These are phyloP conservation scores for Okamejei kenojei DNA, from an alignment of 2,797 vertebrate species.

Conservation along the genomic window DNA sequence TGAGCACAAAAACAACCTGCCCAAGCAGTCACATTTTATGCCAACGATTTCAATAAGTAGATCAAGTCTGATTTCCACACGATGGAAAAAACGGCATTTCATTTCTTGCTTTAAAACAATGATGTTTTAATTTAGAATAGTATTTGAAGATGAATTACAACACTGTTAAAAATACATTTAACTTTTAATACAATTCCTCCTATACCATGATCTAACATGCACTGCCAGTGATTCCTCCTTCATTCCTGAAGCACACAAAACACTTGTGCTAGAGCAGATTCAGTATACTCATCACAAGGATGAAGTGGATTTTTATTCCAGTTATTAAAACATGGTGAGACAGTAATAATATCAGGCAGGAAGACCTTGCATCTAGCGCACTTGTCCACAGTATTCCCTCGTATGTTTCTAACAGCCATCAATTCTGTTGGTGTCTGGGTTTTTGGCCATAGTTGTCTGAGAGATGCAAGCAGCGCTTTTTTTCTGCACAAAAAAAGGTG, in stretches of 20 bases:
- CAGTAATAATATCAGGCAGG: not conserved
- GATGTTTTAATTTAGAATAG: slow-evolving; percentile 35
- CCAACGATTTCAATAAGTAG: not conserved
- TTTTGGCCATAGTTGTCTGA: not conserved
- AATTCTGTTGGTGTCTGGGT: not conserved
- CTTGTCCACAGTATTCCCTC: not conserved
- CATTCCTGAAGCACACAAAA: slow-evolving; percentile 12
- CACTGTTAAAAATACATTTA: slow-evolving; percentile 36
- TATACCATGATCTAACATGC: slow-evolving; percentile 12
- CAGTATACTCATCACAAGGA: too few relatives aligned
- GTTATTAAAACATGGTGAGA: not conserved
- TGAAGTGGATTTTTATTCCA: not conserved
- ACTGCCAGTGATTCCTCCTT: slow-evolving; percentile 3
- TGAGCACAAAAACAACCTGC: too few relatives aligned
- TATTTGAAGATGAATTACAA: slow-evolving; percentile 35
- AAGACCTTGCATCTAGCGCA: not conserved
- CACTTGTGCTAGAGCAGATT: not conserved
- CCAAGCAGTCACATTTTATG: not conserved
- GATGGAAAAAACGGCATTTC: not conserved
- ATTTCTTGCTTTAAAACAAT: slow-evolving; percentile 34
- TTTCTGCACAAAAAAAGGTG: too few relatives aligned
- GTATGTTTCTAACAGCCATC: not conserved
- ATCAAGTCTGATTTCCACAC: not conserved
- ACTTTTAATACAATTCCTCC: not conserved
- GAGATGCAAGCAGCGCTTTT: not conserved